These are phyloP conservation scores for Noctua comes DNA, from an alignment of 2,888 invertebrate genomes.

Conservation along the genomic window DNA sequence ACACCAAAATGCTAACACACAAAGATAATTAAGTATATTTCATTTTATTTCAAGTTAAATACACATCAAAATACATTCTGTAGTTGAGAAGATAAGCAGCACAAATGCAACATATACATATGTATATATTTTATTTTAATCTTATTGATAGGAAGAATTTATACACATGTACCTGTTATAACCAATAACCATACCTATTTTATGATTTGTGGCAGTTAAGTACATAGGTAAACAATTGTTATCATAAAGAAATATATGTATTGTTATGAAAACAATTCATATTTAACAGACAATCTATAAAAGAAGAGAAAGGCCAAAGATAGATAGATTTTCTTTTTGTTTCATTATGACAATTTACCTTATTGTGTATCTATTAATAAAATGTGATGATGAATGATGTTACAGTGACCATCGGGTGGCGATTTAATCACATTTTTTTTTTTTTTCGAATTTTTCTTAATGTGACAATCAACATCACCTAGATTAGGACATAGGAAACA, in stretches of 20 bases:
- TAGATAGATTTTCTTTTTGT: constrained; percentile 6
- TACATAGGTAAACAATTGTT: not conserved
- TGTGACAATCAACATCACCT: no score
- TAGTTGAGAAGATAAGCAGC: not conserved
- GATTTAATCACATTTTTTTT: not conserved
- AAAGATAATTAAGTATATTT: not conserved
- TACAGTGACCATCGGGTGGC: not conserved
- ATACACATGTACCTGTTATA: not conserved
- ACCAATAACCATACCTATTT: not conserved
- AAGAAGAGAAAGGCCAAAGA: not conserved
- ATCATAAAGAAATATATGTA: constrained; percentile 5
- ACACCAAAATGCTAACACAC: not conserved
- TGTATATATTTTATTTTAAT: not conserved
- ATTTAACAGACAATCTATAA: not conserved
- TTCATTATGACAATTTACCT: no score
- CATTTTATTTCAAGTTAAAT: not conserved
- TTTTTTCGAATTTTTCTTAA: no score
- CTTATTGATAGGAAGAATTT: not conserved
- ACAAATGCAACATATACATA: not conserved
- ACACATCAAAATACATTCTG: not conserved
- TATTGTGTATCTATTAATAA: not conserved
- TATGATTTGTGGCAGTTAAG: not conserved
- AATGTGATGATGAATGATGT: not conserved
- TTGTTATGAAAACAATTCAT: constrained; percentile 7
- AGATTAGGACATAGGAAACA: not conserved